Evolutionary conservation across 2,797 vertebrate species (phyloP).

Genomic region (Sebastes nivosus): DNA sequence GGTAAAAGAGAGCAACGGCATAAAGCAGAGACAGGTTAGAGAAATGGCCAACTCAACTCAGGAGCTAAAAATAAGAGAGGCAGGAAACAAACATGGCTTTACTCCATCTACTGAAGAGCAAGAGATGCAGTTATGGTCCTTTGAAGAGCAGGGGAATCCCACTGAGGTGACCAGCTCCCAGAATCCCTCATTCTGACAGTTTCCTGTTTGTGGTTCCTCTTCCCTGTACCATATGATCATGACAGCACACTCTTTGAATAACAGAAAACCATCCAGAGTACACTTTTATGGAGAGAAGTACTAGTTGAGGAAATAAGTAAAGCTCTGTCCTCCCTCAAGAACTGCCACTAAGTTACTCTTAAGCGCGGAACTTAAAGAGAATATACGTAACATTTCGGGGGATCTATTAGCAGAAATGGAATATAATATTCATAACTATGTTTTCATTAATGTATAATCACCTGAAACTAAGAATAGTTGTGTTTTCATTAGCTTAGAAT

Average conservation of each 20-base stretch:
- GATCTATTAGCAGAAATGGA: no score
- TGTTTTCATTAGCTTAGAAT: no score
- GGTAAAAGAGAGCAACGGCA: conserved; percentile 20
- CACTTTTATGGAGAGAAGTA: not conserved
- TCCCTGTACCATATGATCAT: conserved; percentile 35
- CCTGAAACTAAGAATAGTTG: no score
- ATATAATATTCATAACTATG: no score
- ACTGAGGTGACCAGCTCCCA: conserved; percentile 44
- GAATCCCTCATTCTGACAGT: conserved; percentile 35
- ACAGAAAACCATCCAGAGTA: conserved; percentile 12
- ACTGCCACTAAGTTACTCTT: not conserved
- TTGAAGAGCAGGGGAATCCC: conserved; percentile 57
- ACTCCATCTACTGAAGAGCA: conserved; percentile 37
- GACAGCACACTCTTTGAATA: conserved; percentile 18
- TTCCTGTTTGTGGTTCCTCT: conserved; percentile 50
- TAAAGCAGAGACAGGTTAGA: conserved; percentile 50
- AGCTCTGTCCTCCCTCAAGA: not conserved
- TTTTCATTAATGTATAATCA: no score
- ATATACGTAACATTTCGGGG: no score
- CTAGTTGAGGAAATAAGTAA: not conserved
- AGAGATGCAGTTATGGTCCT: conserved; percentile 18
- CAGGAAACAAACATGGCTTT: conserved; percentile 49
- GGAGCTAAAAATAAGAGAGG: conserved; percentile 51
- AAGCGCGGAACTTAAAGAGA: not conserved
- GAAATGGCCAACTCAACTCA: conserved; percentile 42